Conservation (phyloP, 2,797 vertebrate genomes). For the Parauchenoglanis ngamensis region DNA sequence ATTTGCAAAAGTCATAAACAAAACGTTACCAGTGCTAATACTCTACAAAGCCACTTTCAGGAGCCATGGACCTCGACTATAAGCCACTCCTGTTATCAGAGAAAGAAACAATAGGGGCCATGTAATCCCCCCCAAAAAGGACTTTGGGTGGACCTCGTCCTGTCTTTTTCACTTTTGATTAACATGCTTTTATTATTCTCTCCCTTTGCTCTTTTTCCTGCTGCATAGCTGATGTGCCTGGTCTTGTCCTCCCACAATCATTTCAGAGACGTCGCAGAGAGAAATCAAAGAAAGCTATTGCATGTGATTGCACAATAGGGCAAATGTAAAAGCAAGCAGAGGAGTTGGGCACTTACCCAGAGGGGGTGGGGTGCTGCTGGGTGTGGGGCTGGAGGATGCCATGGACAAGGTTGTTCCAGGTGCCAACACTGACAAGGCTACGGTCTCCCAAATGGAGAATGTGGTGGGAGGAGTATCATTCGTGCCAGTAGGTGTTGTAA, state of each 20-base stretch:
- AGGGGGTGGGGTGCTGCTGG: slow-evolving; percentile 58
- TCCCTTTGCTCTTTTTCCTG: slow-evolving; percentile 73
- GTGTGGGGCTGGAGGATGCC: slow-evolving; percentile 59
- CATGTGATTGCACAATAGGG: slow-evolving; percentile 77
- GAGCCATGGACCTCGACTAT: slow-evolving; percentile 67
- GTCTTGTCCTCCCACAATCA: slow-evolving; percentile 80
- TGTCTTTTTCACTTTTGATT: slow-evolving; percentile 61
- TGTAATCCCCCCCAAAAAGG: slow-evolving; percentile 23
- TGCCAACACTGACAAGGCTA: slow-evolving; percentile 37
- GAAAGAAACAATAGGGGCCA: slow-evolving; percentile 19
- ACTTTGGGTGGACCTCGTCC: slow-evolving; percentile 52
- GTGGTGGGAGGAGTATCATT: slow-evolving; percentile 16
- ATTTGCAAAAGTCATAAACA: slow-evolving; percentile 53
- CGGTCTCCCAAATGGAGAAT: slow-evolving; percentile 29
- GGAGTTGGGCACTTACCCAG: slow-evolving; percentile 67
- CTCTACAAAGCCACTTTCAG: slow-evolving; percentile 62
- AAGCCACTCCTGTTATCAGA: slow-evolving; percentile 60
- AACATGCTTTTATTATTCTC: slow-evolving; percentile 75
- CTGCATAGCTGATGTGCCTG: slow-evolving; percentile 80
- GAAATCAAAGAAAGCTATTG: slow-evolving; percentile 75
- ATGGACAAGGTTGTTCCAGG: slow-evolving; percentile 31
- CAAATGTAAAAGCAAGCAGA: slow-evolving; percentile 64
- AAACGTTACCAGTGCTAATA: slow-evolving; percentile 61
- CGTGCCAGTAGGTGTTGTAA: not conserved
- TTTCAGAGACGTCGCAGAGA: slow-evolving; percentile 63